Evolutionary conservation across 2,888 invertebrate genomes (phyloP).

Genomic region (Acleris emargana): DNA sequence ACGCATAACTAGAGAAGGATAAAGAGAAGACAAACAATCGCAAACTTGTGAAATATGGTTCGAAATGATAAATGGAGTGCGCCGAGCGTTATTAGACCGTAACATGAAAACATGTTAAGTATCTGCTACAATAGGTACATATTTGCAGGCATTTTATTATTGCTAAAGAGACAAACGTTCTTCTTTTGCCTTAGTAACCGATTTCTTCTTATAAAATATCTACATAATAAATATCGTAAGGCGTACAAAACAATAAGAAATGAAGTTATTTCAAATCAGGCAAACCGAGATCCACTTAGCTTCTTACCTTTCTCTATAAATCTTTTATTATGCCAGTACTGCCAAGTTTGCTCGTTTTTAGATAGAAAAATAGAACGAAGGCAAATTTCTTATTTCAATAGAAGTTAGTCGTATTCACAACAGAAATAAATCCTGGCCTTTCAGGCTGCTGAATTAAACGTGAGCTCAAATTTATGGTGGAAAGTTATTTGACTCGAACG

Average conservation of each 20-base stretch:
- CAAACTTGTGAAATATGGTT: conserved; percentile 61
- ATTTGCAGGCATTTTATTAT: conserved; percentile 38
- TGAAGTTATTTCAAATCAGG: no score
- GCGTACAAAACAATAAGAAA: no score
- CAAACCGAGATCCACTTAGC: no score
- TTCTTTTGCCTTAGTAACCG: conserved; percentile 38
- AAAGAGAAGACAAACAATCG: conserved; percentile 45
- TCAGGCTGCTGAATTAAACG: conserved; percentile 53
- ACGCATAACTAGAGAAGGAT: conserved; percentile 35
- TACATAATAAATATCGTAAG: no score
- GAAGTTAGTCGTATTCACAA: conserved; percentile 57
- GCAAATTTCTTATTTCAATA: conserved; percentile 60
- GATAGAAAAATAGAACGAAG: conserved; percentile 53
- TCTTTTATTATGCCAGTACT: not conserved
- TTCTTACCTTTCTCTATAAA: not conserved
- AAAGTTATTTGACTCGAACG: conserved; percentile 54
- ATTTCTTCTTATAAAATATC: no score
- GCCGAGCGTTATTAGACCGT: conserved; percentile 52
- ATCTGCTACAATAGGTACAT: conserved; percentile 47
- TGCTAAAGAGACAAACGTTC: conserved; percentile 12
- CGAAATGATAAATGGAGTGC: conserved; percentile 59
- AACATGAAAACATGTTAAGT: conserved; percentile 46
- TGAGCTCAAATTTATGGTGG: conserved; percentile 54
- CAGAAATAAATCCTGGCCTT: conserved; percentile 44
- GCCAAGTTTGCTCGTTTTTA: conserved; percentile 42